Evolutionary conservation across 2,113 vertebrate genomes (phyloP), one percentile per base, ranked within the genome.

Genomic region (Gymnogyps californianus): DNA sequence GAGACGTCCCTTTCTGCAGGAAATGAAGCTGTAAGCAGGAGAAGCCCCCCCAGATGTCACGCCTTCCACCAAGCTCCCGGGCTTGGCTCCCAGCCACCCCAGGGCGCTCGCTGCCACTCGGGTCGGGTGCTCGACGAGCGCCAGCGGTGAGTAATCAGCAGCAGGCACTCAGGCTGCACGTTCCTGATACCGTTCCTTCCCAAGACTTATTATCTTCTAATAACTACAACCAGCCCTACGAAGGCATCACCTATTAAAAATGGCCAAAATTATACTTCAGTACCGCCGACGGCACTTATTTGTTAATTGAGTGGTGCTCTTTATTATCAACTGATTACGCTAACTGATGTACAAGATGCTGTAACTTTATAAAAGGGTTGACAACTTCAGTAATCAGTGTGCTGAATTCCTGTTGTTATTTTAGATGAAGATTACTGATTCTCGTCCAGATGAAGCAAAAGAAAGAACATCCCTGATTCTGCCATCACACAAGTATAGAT

Each of bases 101-200:
- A 7, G 19, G 36, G 25, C 77, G 31, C n/a, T 10, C 5, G 1
- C 20, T 17, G 34, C 40, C 24, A 1, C 34, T 8, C 5, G 1
- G 15, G 22, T 16, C 7, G 4, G 58, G 29, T 2, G 16, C 36
- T 64, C 16, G 3, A 6, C n/a, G 8, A 7, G 21, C 3, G 2
- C 31, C 25, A 16, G 10, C 7, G 1, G 25, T 21, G 52, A 44
- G 46, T 11, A 26, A 74, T 2, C 74, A 46, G 40, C 38, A 28
- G 52, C 34, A 20, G 29, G 15, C n/a, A 16, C 59, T 52, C 44
- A 11, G 46, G 57, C 75, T 40, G 28, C 34, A 11, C 44, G 1
- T 34, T 8, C 51, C 74, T 6, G 11, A 36, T 4, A 10, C 14
- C 0, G 0, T 7, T 20, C 51, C 76, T 55, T 49, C 87, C 36